A percentile compares a stretch with the other conserved stretches of the same genome.
Evolutionary conservation across 2,888 invertebrate genomes (phyloP).

Genomic region (Meta bourneti): DNA sequence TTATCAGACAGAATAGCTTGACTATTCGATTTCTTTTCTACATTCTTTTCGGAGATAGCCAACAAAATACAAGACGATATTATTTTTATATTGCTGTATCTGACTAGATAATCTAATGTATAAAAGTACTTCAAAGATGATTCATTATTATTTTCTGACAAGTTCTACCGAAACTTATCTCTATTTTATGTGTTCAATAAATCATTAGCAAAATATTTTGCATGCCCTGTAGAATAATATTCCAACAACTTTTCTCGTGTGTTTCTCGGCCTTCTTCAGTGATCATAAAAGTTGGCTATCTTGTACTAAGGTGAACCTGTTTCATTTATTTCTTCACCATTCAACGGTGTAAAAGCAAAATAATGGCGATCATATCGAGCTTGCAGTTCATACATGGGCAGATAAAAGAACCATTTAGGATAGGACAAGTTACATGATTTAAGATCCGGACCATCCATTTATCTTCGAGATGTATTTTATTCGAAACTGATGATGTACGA

Average conservation of each 20-base stretch:
- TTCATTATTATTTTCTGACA: not conserved
- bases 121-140: not conserved
- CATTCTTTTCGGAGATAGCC: not conserved
- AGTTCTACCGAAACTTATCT: not conserved
- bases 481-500: constrained; percentile 13
- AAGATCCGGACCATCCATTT: constrained; percentile 16
- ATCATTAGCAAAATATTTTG: not conserved
- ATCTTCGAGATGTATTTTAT: constrained; percentile 55
- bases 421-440: constrained; percentile 40
- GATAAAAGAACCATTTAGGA: constrained; percentile 41
- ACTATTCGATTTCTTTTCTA: too few species aligned
- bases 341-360: not conserved
- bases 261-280: not conserved
- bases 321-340: not conserved
- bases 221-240: not conserved
- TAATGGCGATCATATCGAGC: not conserved
- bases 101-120: not conserved
- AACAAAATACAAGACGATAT: not conserved
- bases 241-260: not conserved
- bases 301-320: not conserved
- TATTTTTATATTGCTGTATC: not conserved
- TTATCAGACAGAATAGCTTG: too few species aligned
- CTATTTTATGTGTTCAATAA: not conserved
- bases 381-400: not conserved
- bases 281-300: not conserved